These are phyloP conservation scores for Plebejus melissa DNA, from an alignment of 2,888 invertebrate genomes.

Conservation along the genomic window DNA sequence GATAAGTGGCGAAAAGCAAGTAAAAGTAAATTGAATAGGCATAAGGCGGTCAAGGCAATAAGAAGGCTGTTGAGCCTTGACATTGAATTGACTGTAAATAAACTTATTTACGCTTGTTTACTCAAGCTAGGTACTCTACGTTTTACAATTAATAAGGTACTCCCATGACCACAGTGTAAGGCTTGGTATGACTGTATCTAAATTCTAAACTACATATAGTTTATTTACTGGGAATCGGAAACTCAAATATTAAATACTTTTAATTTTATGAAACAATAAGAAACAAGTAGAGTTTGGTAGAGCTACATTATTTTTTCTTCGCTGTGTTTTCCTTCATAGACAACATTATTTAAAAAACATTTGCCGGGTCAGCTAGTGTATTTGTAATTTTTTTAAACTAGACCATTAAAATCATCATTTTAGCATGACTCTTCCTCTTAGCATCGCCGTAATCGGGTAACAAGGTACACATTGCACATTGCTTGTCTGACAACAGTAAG, in stretches of 20 bases:
- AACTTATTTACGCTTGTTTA: conserved; percentile 8
- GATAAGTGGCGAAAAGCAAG: conserved; percentile 11
- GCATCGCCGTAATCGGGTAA: neutral
- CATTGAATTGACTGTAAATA: conserved; percentile 21
- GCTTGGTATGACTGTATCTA: too few relatives aligned
- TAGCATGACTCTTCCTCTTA: neutral
- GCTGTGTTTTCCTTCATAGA: too few relatives aligned
- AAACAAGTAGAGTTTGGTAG: too few relatives aligned
- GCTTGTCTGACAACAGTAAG: neutral
- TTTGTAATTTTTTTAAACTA: neutral
- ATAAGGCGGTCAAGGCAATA: conserved; percentile 11
- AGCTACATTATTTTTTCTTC: too few relatives aligned
- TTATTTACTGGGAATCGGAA: too few relatives aligned
- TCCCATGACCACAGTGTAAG: too few relatives aligned
- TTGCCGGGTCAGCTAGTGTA: too few relatives aligned
- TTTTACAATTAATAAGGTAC: too few relatives aligned
- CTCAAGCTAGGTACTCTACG: neutral
- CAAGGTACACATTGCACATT: neutral
- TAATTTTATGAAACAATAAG: too few relatives aligned
- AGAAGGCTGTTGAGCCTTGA: conserved; percentile 10
- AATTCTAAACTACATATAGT: too few relatives aligned
- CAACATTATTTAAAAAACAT: too few relatives aligned
- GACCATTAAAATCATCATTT: neutral
- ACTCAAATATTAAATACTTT: too few relatives aligned
- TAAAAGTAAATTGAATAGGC: conserved; percentile 19